phyloP scores from a whole-genome alignment of 2,113 vertebrate genomes.

The Salvelinus namaycush region DNA sequence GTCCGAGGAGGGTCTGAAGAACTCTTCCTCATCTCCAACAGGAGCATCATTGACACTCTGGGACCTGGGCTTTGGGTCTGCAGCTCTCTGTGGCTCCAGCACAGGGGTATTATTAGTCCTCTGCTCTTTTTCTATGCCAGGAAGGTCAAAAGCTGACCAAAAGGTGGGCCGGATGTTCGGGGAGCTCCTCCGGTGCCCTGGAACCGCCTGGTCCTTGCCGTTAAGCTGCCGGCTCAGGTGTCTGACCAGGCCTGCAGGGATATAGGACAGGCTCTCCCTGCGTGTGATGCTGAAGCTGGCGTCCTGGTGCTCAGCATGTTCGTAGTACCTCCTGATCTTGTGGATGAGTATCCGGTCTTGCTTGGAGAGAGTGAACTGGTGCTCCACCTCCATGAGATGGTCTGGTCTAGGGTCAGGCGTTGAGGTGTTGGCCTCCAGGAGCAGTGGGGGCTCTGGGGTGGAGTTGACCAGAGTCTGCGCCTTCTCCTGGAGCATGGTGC shows the following conservation, averaged over 20 bases:
- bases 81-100: slow-evolving; percentile 22
- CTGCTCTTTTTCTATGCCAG: slow-evolving; percentile 58
- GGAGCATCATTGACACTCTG: slow-evolving; percentile 31
- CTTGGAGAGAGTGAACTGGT: slow-evolving; percentile 76
- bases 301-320: slow-evolving; percentile 83
- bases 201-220: slow-evolving; percentile 52
- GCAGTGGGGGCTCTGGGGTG: slow-evolving; percentile 21
- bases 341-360: slow-evolving; percentile 85
- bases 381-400: slow-evolving; percentile 54
- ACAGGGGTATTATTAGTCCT: slow-evolving; percentile 5
- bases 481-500: slow-evolving; percentile 75
- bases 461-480: slow-evolving; percentile 32
- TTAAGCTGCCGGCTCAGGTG: slow-evolving; percentile 85
- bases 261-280: slow-evolving; percentile 92
- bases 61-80: slow-evolving; percentile 15
- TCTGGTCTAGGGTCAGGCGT: slow-evolving; percentile 36
- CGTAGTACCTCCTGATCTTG: slow-evolving; percentile 90
- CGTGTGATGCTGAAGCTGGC: slow-evolving; percentile 83
- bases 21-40: slow-evolving; percentile 71
- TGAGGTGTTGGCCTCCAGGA: slow-evolving; percentile 7
- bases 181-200: slow-evolving; percentile 42
- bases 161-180: slow-evolving; percentile 67
- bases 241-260: slow-evolving; percentile 90
- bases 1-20: slow-evolving; percentile 76
- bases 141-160: slow-evolving; percentile 77